phyloP scores from a whole-genome alignment of 2,113 vertebrate genomes.

The rabbit (Oryctolagus cuniculus) region mOryCun1.1 NC_091449.1:54074001-54074500 shows the following conservation, averaged over 20 bases:
- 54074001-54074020: not conserved
- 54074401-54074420: not conserved
- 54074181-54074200: constrained; percentile 28
- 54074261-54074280: constrained; percentile 50
- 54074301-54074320: constrained; percentile 57
- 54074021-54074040: not conserved
- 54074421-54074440: constrained; percentile 64
- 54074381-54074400: constrained; percentile 19
- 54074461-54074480: constrained; percentile 63
- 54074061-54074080: not conserved
- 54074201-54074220: not conserved
- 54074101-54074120: constrained; percentile 9
- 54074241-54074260: constrained; percentile 10
- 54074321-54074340: constrained; percentile 17
- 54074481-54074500: constrained; percentile 69
- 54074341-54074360: constrained; percentile 7
- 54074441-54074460: constrained; percentile 58
- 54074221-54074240: constrained; percentile 34
- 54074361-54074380: constrained; percentile 10
- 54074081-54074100: not conserved
- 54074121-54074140: not conserved
- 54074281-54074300: not conserved
- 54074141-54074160: too few species aligned
- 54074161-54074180: not conserved
- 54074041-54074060: not conserved